Evolutionary conservation across 2,797 vertebrate genomes (phyloP).

Genomic region (Clamator glandarius): DNA sequence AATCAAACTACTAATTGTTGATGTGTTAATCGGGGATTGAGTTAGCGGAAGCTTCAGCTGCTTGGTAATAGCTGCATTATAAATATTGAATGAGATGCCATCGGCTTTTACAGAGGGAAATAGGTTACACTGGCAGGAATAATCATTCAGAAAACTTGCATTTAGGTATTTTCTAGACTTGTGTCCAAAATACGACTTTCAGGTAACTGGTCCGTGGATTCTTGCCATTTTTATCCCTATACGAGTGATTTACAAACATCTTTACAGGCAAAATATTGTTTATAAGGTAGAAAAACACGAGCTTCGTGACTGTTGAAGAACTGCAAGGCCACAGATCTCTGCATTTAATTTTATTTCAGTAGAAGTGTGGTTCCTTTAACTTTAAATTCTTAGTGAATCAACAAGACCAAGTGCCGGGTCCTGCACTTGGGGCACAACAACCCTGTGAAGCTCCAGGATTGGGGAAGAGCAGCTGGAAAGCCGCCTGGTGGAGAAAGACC

Average conservation of each 20-base stretch:
- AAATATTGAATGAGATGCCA: background rate
- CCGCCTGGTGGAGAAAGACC: no score
- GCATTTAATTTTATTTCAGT: background rate
- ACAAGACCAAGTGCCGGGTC: no score
- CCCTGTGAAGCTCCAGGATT: no score
- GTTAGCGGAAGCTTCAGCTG: conserved; percentile 5
- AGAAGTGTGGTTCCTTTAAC: background rate
- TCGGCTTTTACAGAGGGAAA: background rate
- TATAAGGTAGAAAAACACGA: background rate
- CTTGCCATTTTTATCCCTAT: background rate
- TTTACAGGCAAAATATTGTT: background rate
- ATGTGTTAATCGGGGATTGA: background rate
- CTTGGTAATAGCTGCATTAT: conserved; percentile 1
- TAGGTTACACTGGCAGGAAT: background rate
- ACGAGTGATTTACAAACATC: background rate
- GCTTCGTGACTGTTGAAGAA: background rate
- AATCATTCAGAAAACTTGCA: background rate
- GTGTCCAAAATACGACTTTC: background rate
- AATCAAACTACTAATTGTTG: background rate
- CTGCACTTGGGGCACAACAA: no score
- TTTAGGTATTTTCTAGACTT: background rate
- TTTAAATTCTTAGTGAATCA: conserved; percentile 11
- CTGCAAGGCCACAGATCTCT: background rate
- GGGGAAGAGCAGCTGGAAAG: no score
- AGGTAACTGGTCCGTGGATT: background rate